Percentiles rank a stretch among this genome's conserved stretches.
phyloP scores from a whole-genome alignment of 2,888 invertebrate genomes.

The Chesias legatella region DNA sequence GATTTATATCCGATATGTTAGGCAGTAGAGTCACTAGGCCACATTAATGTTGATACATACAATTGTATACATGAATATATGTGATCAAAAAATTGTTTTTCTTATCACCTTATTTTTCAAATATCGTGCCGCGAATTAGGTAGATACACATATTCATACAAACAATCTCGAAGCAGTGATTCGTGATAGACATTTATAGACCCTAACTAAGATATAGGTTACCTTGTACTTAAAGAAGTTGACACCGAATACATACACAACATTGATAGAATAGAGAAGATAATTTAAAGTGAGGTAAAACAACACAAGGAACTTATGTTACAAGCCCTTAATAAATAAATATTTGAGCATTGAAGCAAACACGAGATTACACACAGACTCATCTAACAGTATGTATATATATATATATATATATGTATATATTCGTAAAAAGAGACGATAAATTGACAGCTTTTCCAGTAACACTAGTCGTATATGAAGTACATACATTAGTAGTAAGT shows the following conservation, averaged over 20 bases:
- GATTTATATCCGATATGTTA: constrained; percentile 72
- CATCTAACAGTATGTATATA: constrained; percentile 42
- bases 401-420: constrained; percentile 30
- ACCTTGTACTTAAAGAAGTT: constrained; percentile 27
- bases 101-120: too few relatives aligned
- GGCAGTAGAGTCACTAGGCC: constrained; percentile 68
- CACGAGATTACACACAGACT: constrained; percentile 47
- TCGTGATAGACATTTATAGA: constrained; percentile 26
- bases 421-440: constrained; percentile 65
- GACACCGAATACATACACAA: constrained; percentile 27
- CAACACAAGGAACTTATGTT: constrained; percentile 34
- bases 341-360: constrained; percentile 54
- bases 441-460: constrained; percentile 76
- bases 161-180: constrained; percentile 40
- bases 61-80: constrained; percentile 31
- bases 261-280: constrained; percentile 22
- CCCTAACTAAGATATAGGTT: constrained; percentile 25
- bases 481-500: constrained; percentile 38
- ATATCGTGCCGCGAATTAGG: neutral
- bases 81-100: neutral
- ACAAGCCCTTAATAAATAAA: constrained; percentile 34
- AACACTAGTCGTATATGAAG: constrained; percentile 61
- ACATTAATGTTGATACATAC: constrained; percentile 44
- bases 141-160: constrained; percentile 30
- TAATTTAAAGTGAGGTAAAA: constrained; percentile 26